Evolutionary conservation across 1,140 invertebrate genomes (phyloP).

Genomic region (Drosophila watanabei): DNA sequence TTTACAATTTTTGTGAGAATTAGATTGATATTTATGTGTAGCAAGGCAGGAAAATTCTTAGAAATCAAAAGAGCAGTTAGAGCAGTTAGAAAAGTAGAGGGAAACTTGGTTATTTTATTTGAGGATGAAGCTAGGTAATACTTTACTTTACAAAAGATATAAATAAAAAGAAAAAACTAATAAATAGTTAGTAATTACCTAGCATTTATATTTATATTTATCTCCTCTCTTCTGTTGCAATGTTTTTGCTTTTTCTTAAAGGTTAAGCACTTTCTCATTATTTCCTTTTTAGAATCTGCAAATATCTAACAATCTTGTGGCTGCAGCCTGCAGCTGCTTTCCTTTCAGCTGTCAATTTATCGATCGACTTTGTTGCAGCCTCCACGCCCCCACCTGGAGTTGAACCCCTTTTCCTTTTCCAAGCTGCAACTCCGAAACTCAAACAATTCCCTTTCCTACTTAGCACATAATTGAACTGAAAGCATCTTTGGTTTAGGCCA

Average conservation of each 20-base stretch:
- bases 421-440: slow-evolving; percentile 1
- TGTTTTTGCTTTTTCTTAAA: neutral
- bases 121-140: neutral
- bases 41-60: slow-evolving; percentile 16
- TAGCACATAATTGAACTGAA: slow-evolving; percentile 78
- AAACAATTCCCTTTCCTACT: slow-evolving; percentile 61
- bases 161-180: neutral
- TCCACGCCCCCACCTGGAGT: slow-evolving; percentile 12
- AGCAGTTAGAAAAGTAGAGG: neutral
- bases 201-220: neutral
- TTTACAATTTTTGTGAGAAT: slow-evolving; percentile 14
- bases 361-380: slow-evolving; percentile 33
- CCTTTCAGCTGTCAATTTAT: slow-evolving; percentile 34
- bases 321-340: slow-evolving; percentile 6
- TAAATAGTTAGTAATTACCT: neutral
- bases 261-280: slow-evolving; percentile 18
- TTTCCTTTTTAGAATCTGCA: slow-evolving; percentile 1
- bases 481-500: slow-evolving; percentile 54
- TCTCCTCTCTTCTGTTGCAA: neutral
- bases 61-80: neutral
- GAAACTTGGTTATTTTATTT: slow-evolving; percentile 7
- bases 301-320: neutral
- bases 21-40: slow-evolving; percentile 3
- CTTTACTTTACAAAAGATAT: neutral
- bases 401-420: slow-evolving; percentile 29